Conservation (phyloP, 2,113 vertebrate species). For the Synchiropus splendidus region DNA sequence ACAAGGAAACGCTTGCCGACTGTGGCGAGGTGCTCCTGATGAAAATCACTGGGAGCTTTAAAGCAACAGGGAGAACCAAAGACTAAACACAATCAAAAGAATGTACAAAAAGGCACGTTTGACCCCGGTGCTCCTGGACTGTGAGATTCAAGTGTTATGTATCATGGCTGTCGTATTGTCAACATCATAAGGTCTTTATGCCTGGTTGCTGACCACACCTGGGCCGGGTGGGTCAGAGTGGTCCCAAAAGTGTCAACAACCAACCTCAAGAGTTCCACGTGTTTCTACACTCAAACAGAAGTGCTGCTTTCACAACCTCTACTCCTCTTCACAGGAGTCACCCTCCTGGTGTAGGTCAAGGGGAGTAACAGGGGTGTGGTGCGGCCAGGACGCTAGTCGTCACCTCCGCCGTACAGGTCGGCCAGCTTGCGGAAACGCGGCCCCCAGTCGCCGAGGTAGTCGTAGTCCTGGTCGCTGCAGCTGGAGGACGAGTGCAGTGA, state of each 20-base stretch:
- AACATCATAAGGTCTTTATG: slow-evolving; percentile 9
- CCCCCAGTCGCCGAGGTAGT: slow-evolving; percentile 98
- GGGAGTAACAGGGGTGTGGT: neutral
- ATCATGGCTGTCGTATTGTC: slow-evolving; percentile 77
- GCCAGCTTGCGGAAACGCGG: slow-evolving; percentile 96
- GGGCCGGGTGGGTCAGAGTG: slow-evolving; percentile 12
- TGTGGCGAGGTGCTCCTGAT: slow-evolving; percentile 26
- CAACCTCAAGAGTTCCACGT: no score
- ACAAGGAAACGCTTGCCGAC: neutral
- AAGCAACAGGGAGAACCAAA: slow-evolving; percentile 70
- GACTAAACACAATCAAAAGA: slow-evolving; percentile 76
- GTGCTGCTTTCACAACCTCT: slow-evolving; percentile 40
- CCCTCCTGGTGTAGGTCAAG: neutral
- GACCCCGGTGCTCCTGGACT: slow-evolving; percentile 99
- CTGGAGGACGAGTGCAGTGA: slow-evolving; percentile 93
- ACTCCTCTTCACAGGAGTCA: neutral
- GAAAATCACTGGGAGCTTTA: slow-evolving; percentile 60
- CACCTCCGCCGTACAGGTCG: slow-evolving; percentile 91
- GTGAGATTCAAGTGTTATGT: slow-evolving; percentile 99
- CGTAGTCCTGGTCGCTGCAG: slow-evolving; percentile 94
- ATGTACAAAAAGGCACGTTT: slow-evolving; percentile 99
- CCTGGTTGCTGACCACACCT: neutral
- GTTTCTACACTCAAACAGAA: slow-evolving; percentile 71
- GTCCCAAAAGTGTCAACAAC: slow-evolving; percentile 70
- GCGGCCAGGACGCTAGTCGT: slow-evolving; percentile 65